Evolutionary conservation across 1,140 invertebrate species (phyloP), one percentile per base, ranked within the genome.

Genomic region (Branchinecta lindahli): DNA sequence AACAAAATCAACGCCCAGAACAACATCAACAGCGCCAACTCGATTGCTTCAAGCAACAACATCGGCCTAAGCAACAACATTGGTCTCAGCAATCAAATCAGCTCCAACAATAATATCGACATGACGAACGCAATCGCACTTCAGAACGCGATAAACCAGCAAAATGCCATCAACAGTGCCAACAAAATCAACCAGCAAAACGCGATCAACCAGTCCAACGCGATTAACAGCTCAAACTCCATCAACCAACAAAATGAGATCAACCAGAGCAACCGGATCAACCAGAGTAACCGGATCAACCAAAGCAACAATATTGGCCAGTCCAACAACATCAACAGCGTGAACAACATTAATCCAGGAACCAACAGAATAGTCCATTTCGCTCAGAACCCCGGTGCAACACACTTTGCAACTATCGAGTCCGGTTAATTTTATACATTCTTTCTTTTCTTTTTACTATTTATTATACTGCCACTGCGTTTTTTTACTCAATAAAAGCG

Each of bases 391-490:
- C 52, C 52, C 18, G 52, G 52, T 15, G 52, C 52, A 15, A 61
- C 52, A 15, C 52, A 61, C 52, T 61, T 61, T 20, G 52, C 52
- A 61, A 61, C 52, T 15, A 61, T 61, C 12, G 52, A 61, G 52
- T 61, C 52, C 12, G 52, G 52, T 15, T 61, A 20, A 61, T 15
- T 61, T 61, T 61, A 33, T 33, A 33, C 33, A 33, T 33, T 33
- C 33, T 3, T 33, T 33, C 33, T 33, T 33, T 33, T 5, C 33
- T 33, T 33, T 33, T 33, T 33, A 33, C 33, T 33, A 33, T 33
- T 33, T 33, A 33, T 33, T 33, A 33, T 33, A 33, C 33, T 33
- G 33, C 33, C 33, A 33, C 2, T 33, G 33, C 33, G 33, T 33
- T 33, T 33, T n/a, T 33, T 33, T 33, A 33, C 33, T 33, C 33